Evolutionary conservation across 1,140 invertebrate genomes (phyloP).

Genomic region (Battus philenor): DNA sequence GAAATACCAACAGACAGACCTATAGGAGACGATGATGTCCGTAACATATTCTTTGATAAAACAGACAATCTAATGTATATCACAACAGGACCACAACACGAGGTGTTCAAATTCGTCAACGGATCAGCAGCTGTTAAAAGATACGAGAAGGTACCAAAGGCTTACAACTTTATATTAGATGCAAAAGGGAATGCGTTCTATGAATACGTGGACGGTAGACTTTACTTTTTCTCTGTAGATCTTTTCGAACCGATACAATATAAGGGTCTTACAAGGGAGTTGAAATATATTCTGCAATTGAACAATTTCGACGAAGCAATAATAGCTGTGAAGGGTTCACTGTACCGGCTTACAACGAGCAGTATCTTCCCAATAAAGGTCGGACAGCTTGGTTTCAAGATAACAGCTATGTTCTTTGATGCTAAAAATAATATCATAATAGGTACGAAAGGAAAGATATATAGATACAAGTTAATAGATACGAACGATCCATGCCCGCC

Average conservation of each 20-base stretch:
- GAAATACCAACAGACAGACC: slow-evolving; percentile 54
- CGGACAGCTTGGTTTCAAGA: slow-evolving; percentile 56
- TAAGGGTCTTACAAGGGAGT: slow-evolving; percentile 60
- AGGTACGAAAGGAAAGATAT: slow-evolving; percentile 66
- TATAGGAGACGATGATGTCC: slow-evolving; percentile 60
- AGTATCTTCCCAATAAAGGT: slow-evolving; percentile 57
- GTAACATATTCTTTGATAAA: slow-evolving; percentile 62
- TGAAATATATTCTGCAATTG: slow-evolving; percentile 58
- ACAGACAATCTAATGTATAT: slow-evolving; percentile 63
- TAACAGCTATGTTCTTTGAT: slow-evolving; percentile 61
- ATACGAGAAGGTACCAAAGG: slow-evolving; percentile 58
- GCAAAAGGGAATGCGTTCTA: slow-evolving; percentile 57
- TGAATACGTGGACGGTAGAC: slow-evolving; percentile 59
- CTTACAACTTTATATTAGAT: slow-evolving; percentile 60
- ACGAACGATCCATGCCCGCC: slow-evolving; percentile 53
- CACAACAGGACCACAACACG: slow-evolving; percentile 48
- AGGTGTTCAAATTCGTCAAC: slow-evolving; percentile 59
- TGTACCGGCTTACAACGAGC: slow-evolving; percentile 46
- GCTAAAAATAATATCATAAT: slow-evolving; percentile 58
- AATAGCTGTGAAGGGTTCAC: slow-evolving; percentile 53
- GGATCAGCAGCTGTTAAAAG: slow-evolving; percentile 56
- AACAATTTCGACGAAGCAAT: slow-evolving; percentile 60
- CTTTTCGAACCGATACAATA: slow-evolving; percentile 61
- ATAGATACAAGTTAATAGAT: slow-evolving; percentile 55
- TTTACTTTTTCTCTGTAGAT: slow-evolving; percentile 58